phyloP scores from a whole-genome alignment of 2,888 invertebrate species.

The Volucella bombylans region DNA sequence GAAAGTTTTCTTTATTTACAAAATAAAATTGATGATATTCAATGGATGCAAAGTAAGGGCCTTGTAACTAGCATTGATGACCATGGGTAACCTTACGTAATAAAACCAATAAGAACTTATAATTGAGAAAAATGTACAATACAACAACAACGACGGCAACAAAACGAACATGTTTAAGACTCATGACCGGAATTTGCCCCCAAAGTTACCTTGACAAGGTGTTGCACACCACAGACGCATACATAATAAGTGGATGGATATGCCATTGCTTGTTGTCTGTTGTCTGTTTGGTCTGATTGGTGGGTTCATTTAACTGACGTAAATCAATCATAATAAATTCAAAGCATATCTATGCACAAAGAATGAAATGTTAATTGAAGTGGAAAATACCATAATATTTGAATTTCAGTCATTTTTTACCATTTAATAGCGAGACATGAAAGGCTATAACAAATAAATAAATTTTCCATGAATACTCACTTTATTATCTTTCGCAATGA shows the following conservation, averaged over 20 bases:
- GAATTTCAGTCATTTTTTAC: background rate
- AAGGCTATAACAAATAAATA: constrained; percentile 24
- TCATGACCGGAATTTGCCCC: constrained; percentile 52
- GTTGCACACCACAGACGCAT: constrained; percentile 60
- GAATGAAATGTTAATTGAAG: constrained; percentile 34
- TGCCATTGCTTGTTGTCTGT: background rate
- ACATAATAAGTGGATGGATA: constrained; percentile 30
- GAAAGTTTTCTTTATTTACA: constrained; percentile 22
- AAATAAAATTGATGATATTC: constrained; percentile 27
- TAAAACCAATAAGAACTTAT: constrained; percentile 55
- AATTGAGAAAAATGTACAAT: constrained; percentile 19
- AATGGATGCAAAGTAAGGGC: constrained; percentile 54
- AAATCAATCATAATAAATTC: constrained; percentile 55
- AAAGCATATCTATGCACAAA: constrained; percentile 38
- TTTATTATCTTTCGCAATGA: constrained; percentile 27
- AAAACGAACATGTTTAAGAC: constrained; percentile 22
- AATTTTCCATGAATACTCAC: constrained; percentile 28
- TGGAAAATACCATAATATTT: constrained; percentile 40
- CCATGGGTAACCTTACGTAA: constrained; percentile 54
- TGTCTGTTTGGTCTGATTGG: background rate
- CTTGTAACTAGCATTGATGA: constrained; percentile 43
- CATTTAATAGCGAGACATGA: constrained; percentile 18
- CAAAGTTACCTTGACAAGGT: constrained; percentile 54
- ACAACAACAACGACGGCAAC: constrained; percentile 14
- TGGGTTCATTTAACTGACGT: constrained; percentile 32